Evolutionary conservation across 37 sponge, comb jelly and placozoan genomes (phyloP).

Genomic region (Beroe ovata): DNA sequence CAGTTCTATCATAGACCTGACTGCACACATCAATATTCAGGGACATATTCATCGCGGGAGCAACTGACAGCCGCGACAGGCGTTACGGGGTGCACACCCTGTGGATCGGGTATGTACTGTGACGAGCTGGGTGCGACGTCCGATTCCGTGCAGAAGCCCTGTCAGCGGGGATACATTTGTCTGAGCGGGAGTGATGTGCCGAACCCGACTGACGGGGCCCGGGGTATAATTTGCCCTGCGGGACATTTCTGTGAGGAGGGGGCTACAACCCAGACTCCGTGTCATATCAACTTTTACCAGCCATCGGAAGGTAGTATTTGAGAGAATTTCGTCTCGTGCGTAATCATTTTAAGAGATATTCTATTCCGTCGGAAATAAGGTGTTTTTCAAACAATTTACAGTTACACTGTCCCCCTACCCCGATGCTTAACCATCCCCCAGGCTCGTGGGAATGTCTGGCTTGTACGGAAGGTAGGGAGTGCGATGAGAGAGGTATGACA

Average conservation of each 20-base stretch:
- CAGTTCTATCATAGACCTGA: too few species aligned
- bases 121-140: conserved; percentile 35
- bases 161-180: conserved; percentile 42
- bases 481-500: conserved; percentile 13
- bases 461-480: conserved; percentile 47
- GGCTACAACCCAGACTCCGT: not conserved
- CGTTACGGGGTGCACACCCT: conserved; percentile 68
- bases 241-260: conserved; percentile 58
- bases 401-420: too few species aligned
- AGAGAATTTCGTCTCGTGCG: too few species aligned
- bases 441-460: conserved; percentile 27
- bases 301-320: conserved; percentile 37
- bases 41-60: conserved; percentile 20
- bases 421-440: too few species aligned
- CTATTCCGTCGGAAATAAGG: too few species aligned
- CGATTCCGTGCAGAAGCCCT: not conserved
- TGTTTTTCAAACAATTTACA: too few species aligned
- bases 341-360: too few species aligned
- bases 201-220: conserved; percentile 43
- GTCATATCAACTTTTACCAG: conserved; percentile 41
- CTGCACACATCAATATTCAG: too few species aligned
- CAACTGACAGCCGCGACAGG: conserved; percentile 72
- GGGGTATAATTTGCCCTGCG: conserved; percentile 57
- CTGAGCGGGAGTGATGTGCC: conserved; percentile 60
- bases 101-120: conserved; percentile 45